phyloP scores from a whole-genome alignment of 2,113 vertebrate species.

The Diadophis punctatus region DNA sequence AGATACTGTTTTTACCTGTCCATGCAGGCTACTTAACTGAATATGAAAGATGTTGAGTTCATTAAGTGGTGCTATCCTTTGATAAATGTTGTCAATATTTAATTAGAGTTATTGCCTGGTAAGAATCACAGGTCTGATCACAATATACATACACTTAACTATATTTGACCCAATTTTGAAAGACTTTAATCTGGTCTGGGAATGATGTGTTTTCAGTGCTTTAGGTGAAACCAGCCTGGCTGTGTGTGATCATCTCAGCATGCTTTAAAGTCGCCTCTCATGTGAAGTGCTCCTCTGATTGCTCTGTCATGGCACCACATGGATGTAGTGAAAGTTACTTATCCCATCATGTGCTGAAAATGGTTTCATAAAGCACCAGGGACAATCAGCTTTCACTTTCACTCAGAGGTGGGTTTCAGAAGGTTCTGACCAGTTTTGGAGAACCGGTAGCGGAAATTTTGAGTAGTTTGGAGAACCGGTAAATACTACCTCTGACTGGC shows the following conservation, averaged over 20 bases:
- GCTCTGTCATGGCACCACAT: neutral
- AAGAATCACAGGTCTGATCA: neutral
- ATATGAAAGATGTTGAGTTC: neutral
- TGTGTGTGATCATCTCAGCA: neutral
- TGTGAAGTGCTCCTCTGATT: neutral
- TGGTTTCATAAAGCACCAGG: too few species aligned
- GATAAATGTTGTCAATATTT: neutral
- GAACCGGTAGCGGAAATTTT: too few species aligned
- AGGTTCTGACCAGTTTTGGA: too few species aligned
- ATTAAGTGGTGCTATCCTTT: neutral
- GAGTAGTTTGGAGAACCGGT: too few species aligned
- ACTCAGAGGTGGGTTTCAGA: too few species aligned
- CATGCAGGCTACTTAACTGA: neutral
- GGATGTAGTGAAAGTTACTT: neutral
- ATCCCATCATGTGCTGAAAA: neutral
- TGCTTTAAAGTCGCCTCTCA: neutral
- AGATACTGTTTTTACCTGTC: neutral
- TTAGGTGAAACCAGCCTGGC: neutral
- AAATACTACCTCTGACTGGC: too few species aligned
- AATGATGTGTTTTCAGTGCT: neutral
- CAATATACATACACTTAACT: neutral
- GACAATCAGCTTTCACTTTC: neutral
- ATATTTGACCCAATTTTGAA: neutral
- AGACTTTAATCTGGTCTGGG: neutral
- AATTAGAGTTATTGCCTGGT: neutral